These are phyloP conservation scores for Deilephila porcellus DNA, from an alignment of 2,888 invertebrate genomes.

Conservation along the genomic window DNA sequence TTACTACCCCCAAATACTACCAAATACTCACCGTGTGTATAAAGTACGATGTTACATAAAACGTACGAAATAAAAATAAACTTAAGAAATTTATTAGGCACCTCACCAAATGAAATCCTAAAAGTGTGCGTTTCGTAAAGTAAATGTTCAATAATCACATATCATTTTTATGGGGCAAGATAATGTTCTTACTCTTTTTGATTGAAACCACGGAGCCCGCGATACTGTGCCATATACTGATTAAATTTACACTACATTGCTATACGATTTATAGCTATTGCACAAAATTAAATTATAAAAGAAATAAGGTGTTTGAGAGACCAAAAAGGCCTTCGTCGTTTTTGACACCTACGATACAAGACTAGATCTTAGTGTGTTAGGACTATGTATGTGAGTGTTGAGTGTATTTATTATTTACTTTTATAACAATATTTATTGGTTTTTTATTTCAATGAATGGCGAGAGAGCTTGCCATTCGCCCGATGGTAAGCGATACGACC, in stretches of 20 bases:
- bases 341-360: no score
- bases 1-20: neutral
- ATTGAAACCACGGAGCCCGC: neutral
- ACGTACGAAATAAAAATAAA: neutral
- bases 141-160: conserved; percentile 20
- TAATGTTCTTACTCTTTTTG: conserved; percentile 30
- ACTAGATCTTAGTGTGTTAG: no score
- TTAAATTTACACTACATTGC: conserved; percentile 12
- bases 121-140: conserved; percentile 11
- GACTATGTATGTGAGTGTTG: no score
- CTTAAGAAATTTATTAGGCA: conserved; percentile 3
- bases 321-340: no score
- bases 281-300: no score
- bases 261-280: neutral
- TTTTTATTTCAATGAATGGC: no score
- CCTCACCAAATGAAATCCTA: conserved; percentile 12
- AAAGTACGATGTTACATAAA: neutral
- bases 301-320: no score
- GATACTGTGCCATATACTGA: conserved; percentile 6
- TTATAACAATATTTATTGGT: no score
- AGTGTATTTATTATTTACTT: no score
- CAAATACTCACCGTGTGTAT: neutral
- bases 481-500: no score
- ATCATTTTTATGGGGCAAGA: conserved; percentile 26
- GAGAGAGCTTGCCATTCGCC: no score